phyloP scores from a whole-genome alignment of 2,113 vertebrate genomes.

The Clupea harengus region DNA sequence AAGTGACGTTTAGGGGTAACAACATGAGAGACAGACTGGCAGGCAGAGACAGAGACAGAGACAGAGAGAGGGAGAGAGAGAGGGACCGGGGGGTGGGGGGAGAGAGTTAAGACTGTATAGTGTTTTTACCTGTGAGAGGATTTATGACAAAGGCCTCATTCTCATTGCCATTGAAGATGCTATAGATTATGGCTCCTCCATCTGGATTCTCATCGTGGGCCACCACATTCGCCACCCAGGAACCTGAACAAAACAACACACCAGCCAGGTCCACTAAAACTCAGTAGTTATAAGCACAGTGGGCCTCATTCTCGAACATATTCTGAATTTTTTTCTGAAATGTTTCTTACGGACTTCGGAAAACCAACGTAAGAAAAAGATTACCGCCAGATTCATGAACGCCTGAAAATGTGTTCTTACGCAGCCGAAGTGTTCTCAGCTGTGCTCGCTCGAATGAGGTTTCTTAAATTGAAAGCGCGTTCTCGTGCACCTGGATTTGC shows the following conservation, averaged over 20 bases:
- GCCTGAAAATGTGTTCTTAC: too few species aligned
- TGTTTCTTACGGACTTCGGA: too few species aligned
- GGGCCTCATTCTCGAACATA: too few species aligned
- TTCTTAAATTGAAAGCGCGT: too few species aligned
- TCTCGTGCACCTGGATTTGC: too few species aligned
- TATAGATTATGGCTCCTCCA: slow-evolving; percentile 73
- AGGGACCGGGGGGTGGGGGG: too few species aligned
- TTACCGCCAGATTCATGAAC: too few species aligned
- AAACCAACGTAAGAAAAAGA: too few species aligned
- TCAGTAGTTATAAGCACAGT: neutral
- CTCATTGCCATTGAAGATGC: slow-evolving; percentile 79
- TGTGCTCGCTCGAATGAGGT: too few species aligned
- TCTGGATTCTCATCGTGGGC: slow-evolving; percentile 65
- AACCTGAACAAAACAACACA: slow-evolving; percentile 66
- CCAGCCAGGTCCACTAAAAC: neutral
- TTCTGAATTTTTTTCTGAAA: too few species aligned
- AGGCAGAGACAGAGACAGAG: too few species aligned
- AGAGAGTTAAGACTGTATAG: neutral
- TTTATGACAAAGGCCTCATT: slow-evolving; percentile 75
- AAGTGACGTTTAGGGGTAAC: neutral
- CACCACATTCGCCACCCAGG: slow-evolving; percentile 78
- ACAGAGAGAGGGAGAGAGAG: neutral
- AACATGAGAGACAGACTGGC: neutral
- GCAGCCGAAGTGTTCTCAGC: too few species aligned
- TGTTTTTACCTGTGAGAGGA: slow-evolving; percentile 75